A percentile compares a stretch with the other conserved stretches of the same genome.
These are phyloP conservation scores for Acanthiza pusilla DNA, from an alignment of 2,797 vertebrate genomes.

Conservation along the genomic window DNA sequence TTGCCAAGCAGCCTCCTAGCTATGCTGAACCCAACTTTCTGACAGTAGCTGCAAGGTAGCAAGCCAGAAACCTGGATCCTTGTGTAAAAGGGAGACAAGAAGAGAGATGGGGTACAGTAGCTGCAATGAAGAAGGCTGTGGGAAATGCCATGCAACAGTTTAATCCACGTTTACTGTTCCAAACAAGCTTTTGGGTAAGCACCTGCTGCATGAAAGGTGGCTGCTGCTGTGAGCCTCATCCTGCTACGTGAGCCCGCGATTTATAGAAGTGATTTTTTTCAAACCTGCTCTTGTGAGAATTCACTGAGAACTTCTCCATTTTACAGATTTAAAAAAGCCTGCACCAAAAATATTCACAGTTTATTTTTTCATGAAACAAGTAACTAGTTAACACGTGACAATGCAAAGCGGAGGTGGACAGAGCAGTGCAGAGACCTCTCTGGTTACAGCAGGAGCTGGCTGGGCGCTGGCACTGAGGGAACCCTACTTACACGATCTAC, in stretches of 20 bases:
- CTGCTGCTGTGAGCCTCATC: not conserved
- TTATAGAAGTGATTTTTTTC: conserved; percentile 6
- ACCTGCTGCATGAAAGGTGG: not conserved
- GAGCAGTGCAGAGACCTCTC: conserved; percentile 68
- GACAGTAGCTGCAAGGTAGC: not conserved
- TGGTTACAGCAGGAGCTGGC: conserved; percentile 70
- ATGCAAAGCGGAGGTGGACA: conserved; percentile 70
- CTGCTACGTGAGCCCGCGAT: not conserved
- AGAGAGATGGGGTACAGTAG: not conserved
- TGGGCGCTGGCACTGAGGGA: conserved; percentile 62
- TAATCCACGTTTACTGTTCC: not conserved
- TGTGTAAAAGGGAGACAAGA: not conserved
- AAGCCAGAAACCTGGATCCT: not conserved
- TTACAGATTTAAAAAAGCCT: conserved; percentile 73
- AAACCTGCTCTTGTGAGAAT: conserved; percentile 64
- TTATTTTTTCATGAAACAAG: conserved; percentile 78
- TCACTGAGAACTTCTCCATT: conserved; percentile 66
- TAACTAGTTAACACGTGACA: conserved; percentile 74
- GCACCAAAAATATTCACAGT: conserved; percentile 80
- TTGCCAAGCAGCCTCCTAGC: not conserved
- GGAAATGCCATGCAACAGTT: conserved; percentile 35
- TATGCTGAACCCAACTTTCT: not conserved
- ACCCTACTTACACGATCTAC: conserved; percentile 73
- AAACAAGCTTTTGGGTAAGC: conserved; percentile 8
- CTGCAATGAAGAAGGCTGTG: not conserved